Conservation (phyloP, 2,888 invertebrate species). For the Chironomus riparius region DNA sequence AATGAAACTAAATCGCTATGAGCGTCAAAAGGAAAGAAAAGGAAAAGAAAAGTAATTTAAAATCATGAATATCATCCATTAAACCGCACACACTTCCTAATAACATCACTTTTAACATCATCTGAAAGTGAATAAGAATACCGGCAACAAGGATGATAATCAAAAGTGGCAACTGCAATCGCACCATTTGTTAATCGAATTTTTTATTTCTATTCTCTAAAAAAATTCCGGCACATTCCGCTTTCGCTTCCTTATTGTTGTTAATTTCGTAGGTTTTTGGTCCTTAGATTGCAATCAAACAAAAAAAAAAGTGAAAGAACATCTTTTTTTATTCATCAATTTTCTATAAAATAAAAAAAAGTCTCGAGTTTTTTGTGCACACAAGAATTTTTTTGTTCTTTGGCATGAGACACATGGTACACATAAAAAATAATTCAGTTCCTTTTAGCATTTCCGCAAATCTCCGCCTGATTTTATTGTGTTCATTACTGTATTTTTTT, state of each 20-base stretch:
- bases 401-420: slow-evolving; percentile 13
- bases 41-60: neutral
- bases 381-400: neutral
- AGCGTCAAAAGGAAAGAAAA: neutral
- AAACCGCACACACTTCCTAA: slow-evolving; percentile 8
- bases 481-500: no score
- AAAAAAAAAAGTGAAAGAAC: slow-evolving; percentile 10
- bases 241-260: slow-evolving; percentile 19
- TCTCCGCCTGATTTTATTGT: slow-evolving; percentile 17
- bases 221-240: neutral
- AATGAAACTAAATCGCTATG: neutral
- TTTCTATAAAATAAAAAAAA: no score
- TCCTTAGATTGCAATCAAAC: slow-evolving; percentile 15
- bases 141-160: neutral
- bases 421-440: neutral
- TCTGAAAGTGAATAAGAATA: neutral
- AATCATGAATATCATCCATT: neutral
- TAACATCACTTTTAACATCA: slow-evolving; percentile 9
- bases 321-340: slow-evolving; percentile 24
- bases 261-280: neutral
- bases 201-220: neutral
- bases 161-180: neutral
- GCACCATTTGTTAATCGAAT: slow-evolving; percentile 24
- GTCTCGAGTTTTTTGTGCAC: neutral
- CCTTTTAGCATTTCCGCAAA: slow-evolving; percentile 24